Conservation (phyloP, 2,888 invertebrate genomes). For the Lasioglossum villosulum region DNA sequence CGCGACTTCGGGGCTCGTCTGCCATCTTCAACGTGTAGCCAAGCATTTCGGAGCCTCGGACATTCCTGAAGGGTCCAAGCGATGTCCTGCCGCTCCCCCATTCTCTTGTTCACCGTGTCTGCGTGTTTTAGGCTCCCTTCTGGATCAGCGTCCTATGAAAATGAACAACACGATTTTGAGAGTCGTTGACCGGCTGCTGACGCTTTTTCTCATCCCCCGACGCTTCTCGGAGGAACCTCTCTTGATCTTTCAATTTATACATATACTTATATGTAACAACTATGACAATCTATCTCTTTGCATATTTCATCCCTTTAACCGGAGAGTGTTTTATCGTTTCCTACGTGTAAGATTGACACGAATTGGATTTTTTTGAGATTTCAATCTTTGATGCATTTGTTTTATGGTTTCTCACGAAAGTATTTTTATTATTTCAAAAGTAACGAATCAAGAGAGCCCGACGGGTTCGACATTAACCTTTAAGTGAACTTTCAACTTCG, state of each 20-base stretch:
- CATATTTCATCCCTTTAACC: background rate
- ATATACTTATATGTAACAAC: background rate
- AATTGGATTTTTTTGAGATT: background rate
- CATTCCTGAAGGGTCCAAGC: background rate
- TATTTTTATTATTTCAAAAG: background rate
- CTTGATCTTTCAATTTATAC: background rate
- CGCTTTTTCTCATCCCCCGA: background rate
- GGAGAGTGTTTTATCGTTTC: background rate
- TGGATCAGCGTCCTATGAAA: background rate
- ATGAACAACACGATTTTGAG: background rate
- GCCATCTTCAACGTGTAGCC: background rate
- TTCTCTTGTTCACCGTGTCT: background rate
- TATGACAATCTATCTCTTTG: background rate
- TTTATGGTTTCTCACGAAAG: background rate
- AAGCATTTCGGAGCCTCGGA: background rate
- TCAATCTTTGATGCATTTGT: background rate
- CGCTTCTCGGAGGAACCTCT: background rate
- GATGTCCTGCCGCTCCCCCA: background rate
- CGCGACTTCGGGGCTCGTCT: background rate
- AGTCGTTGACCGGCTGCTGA: background rate
- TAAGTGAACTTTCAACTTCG: background rate
- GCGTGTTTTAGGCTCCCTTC: background rate
- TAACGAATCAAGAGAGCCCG: background rate
- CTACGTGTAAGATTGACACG: background rate
- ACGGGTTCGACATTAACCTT: background rate